Conservation (phyloP, 1,140 invertebrate species). For the Gonioctena quinquepunctata region DNA sequence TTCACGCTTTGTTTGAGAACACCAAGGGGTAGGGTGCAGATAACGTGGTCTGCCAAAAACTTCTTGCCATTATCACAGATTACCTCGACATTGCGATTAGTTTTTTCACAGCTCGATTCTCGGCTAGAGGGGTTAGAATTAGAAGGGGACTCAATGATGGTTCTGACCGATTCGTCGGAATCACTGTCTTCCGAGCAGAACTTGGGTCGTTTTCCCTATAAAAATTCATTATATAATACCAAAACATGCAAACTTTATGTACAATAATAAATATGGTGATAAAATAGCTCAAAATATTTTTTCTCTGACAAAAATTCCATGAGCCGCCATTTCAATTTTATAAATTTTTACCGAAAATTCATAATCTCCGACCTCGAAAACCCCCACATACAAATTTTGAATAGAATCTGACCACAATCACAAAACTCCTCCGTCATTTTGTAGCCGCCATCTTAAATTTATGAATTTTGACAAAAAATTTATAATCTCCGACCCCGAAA, state of each 20-base stretch:
- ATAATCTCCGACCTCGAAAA: too few species aligned
- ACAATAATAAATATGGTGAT: neutral
- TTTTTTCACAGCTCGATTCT: constrained; percentile 44
- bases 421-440: too few species aligned
- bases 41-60: constrained; percentile 83
- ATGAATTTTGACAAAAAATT: too few species aligned
- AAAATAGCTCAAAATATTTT: neutral
- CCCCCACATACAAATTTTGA: too few species aligned
- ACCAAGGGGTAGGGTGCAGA: constrained; percentile 90
- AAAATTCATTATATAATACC: neutral
- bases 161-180: constrained; percentile 76
- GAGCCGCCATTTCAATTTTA: too few species aligned
- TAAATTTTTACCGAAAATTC: too few species aligned
- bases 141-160: constrained; percentile 68
- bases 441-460: too few species aligned
- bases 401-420: too few species aligned
- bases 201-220: constrained; percentile 38
- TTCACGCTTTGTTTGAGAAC: constrained; percentile 80
- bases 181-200: constrained; percentile 62
- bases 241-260: too few species aligned
- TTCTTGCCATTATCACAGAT: constrained; percentile 75
- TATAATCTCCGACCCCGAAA: too few species aligned
- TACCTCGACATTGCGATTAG: constrained; percentile 62
- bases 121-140: constrained; percentile 33
- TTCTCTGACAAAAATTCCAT: too few species aligned